phyloP scores from a whole-genome alignment of 1,140 invertebrate species.

The Psilanteris sp. region DNA sequence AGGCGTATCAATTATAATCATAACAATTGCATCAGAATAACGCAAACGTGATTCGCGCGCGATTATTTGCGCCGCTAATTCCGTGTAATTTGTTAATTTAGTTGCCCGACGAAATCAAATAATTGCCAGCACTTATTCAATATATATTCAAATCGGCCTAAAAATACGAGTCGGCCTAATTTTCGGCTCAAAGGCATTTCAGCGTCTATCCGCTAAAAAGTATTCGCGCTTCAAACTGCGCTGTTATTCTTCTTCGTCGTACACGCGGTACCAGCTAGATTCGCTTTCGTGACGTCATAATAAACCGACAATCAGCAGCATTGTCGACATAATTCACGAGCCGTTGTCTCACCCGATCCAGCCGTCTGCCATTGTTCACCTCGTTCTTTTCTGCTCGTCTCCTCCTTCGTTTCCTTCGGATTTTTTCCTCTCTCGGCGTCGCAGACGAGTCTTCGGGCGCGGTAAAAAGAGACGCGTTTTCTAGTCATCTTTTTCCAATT shows the following conservation, averaged over 20 bases:
- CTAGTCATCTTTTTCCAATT: no score
- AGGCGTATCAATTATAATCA: no score
- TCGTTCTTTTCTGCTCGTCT: conserved; percentile 45
- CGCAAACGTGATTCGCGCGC: no score
- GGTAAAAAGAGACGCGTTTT: conserved; percentile 9
- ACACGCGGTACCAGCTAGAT: conserved; percentile 72
- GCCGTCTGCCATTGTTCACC: conserved; percentile 64
- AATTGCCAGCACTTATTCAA: not conserved
- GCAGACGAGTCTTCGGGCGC: conserved; percentile 11
- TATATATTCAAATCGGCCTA: not conserved
- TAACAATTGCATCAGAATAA: no score
- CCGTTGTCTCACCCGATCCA: conserved; percentile 72
- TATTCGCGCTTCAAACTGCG: conserved; percentile 12
- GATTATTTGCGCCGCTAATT: no score
- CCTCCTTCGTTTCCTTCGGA: conserved; percentile 27
- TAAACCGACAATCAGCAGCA: conserved; percentile 78
- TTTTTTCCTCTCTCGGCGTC: conserved; percentile 23
- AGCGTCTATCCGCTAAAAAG: conserved; percentile 7
- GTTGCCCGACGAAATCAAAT: no score
- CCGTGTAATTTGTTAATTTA: no score
- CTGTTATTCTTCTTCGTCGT: conserved; percentile 68
- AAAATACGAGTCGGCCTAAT: not conserved
- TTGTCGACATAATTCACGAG: conserved; percentile 78
- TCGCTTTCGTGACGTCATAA: conserved; percentile 79
- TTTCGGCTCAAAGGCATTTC: not conserved